Evolutionary conservation across 2,113 vertebrate genomes (phyloP), one percentile per base, ranked within the genome.

Genomic region (Hippocampus barbouri): DNA sequence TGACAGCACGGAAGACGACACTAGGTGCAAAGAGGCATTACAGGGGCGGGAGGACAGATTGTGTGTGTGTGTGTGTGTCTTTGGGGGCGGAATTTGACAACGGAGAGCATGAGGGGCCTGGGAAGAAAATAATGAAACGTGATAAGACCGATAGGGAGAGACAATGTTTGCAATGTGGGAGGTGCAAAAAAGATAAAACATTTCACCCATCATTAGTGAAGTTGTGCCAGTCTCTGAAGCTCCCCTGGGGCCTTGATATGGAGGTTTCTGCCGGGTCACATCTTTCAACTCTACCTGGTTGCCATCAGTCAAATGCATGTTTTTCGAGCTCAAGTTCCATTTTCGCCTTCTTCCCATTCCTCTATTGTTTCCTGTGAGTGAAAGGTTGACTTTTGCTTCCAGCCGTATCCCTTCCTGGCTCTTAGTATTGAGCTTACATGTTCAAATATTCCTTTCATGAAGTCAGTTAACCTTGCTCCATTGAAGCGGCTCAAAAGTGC

Each of bases 151-250:
- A 75, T 66, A 60, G 16, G 64, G 45, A 66, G 47, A 65, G 54
- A 56, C 40, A 38, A 20, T 70, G 74, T 65, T 79, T 66, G 61
- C 71, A 70, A 72, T 76, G 73, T 73, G 75, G 71, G 69, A 73
- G 71, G 68, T 47, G 73, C 77, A 74, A 84, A 75, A 68, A 74
- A 86, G 81, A 82, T 88, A 65, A 90, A 87, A 75, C 74, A 61
- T 82, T 80, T 79, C 79, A 78, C 30, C 76, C 74, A 76, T 85
- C 83, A 83, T 88, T 87, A 87, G 80, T 79, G 81, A 83, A 74
- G 79, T 45, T 71, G 54, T 79, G 62, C 66, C 71, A 76, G 74
- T 73, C 63, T 75, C 66, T 66, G 65, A 63, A 43, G 73, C 66
- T 70, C 69, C 79, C 79, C 43, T 5, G 2, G 78, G 71, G 76